Evolutionary conservation across 2,113 vertebrate genomes (phyloP), one percentile per base, ranked within the genome.

Genomic region (Indicator indicator): DNA sequence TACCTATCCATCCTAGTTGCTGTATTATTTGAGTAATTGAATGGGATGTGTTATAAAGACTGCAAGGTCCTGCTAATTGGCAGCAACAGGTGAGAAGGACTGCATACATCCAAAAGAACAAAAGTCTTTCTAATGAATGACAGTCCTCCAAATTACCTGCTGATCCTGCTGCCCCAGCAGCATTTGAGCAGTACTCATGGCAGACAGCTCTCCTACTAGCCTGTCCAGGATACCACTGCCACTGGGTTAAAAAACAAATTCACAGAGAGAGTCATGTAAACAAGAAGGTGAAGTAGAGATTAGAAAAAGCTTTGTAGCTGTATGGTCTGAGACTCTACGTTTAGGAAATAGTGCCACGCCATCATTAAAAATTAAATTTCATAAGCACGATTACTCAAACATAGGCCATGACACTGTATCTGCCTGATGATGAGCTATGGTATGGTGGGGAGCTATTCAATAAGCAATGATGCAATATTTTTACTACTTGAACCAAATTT

Each of bases 361-460:
- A 96, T 94, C 72, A 91, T 97, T 97, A 97, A 96, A 97, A 97
- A 96, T 88, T 96, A 96, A 97, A 96, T 96, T 82, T 95, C 63
- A 54, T 90, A 94, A 95, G 50, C 87, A 80, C 93, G 93, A 93
- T 97, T 95, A 93, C 62, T 97, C 68, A 92, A 87, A 75, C 36
- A 87, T 91, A 95, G 72, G 9, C 48, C 28, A 63, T 94, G 86
- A 92, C 81, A 93, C 26, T 86, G 21, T 86, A 69, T 86, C 70
- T 89, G 26, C 74, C 52, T 76, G 67, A 96, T 93, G 75, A 96
- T 86, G 72, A 95, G 91, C 5, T 55, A 65, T 23, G 26, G 5
- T 52, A 42, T 50, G 54, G 81, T 94, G 92, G 70, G 89, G 91
- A 95, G 95, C 84, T 94, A 92, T 96, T 96, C 72, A 67, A 65